Evolutionary conservation across 2,888 invertebrate genomes (phyloP), one percentile per base, ranked within the genome.

Genomic region (Schizaphis graminum): DNA sequence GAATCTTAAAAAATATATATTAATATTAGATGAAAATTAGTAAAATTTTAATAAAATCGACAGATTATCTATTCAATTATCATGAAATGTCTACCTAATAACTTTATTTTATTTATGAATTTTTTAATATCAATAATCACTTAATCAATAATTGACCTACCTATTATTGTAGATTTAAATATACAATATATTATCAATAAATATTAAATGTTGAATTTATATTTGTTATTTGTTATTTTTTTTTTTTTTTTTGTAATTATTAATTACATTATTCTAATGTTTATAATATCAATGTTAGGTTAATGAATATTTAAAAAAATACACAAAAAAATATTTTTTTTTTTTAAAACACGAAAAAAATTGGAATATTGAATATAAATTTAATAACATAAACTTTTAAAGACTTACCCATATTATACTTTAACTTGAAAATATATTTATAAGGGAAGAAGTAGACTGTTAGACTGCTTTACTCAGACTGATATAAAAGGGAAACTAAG

Each of bases 401-500:
- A 92, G 11, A 94, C 94, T 94, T 91, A 94, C 94, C 94, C 94
- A 94, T 94, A 61, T 90, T 94, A 86, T 86, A 44, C 49, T 87
- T 89, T n/a, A 90, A 41, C 89, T 93, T 44, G 35, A 57, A 84
- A 89, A 86, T 53, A 88, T 57, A 61, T 87, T 91, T 41, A 86
- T 61, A 53, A 94, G 49, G 35, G 41, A 56, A 61, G 85, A 87
- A 86, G 94, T 94, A 86, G 86, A 94, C 94, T 49, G 91, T 94
- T 91, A 24, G 86, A 86, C 94, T 86, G 94, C 86, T 28, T 91
- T 67, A 67, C 91, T 94, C 61, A 16, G 56, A 94, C 90, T 94
- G 94, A 94, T 91, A 86, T 56, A 67, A 87, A 91, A 87, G 90
- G 28, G 67, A 94, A 87, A 90, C 86, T 35, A 91, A 94, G 47